Conservation (phyloP, 2,797 vertebrate species). For the Lithobates sylvaticus region DNA sequence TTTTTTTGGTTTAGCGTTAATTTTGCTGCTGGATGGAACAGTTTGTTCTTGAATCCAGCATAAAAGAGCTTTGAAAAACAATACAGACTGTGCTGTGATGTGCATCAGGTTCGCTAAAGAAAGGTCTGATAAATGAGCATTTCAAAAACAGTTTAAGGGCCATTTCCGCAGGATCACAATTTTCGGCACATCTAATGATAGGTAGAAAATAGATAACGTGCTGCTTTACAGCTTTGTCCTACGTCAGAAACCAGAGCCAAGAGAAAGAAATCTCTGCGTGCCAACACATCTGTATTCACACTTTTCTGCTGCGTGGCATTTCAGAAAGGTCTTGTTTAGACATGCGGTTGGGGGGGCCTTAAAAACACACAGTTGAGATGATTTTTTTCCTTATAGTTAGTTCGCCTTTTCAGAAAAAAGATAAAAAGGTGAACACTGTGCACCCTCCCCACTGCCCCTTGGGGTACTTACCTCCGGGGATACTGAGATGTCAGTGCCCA, state of each 20-base stretch:
- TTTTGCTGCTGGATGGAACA: background rate
- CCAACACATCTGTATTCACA: no score
- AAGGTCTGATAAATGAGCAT: background rate
- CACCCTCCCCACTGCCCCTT: no score
- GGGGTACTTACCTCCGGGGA: no score
- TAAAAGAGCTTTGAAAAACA: background rate
- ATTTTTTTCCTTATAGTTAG: no score
- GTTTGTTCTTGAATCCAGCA: background rate
- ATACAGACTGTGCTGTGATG: background rate
- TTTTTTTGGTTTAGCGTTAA: background rate
- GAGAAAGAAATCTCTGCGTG: background rate
- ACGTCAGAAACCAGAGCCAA: background rate
- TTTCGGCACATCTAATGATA: background rate
- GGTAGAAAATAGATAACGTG: background rate
- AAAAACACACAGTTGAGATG: no score
- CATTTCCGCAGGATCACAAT: background rate
- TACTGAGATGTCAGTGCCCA: no score
- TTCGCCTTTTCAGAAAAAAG: no score
- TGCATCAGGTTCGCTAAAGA: background rate
- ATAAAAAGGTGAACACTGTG: no score
- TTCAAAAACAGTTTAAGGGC: background rate
- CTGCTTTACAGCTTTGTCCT: background rate
- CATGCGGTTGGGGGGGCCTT: no score
- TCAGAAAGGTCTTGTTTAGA: no score
- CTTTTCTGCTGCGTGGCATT: no score